Base-by-base conservation (phyloP, 1,140 invertebrate species). In the Nomia melanderi region DNA sequence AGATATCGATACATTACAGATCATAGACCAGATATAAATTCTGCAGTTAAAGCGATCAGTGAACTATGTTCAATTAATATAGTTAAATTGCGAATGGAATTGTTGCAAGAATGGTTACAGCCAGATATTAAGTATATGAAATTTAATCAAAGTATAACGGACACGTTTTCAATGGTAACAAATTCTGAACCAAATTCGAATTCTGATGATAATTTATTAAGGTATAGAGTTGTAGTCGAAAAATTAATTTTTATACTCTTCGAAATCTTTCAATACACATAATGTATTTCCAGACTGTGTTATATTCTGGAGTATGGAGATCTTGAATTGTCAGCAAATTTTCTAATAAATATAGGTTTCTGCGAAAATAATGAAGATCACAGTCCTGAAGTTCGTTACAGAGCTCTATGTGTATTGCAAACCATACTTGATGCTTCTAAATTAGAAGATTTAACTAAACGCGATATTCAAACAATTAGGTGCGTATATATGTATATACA, bases 21-120 rank as follows among this genome's bases (percentile, higher is more conserved):
- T 57, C 59, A 82, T 5, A 82, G 84, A 59, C 89, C 87, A n/a
- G 90, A 92, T 59, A 90, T 93, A n/a, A 93, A 92, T 82, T 79
- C 84, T 31, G 92, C 89, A 0, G 89, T 86, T 7, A 79, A 85
- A 63, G 82, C 71, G 0, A 73, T 93, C 0, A 77, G 86, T 27
- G 66, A 86, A 29, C 33, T 93, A 11, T 90, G 89, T 64, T 81
- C 80, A 8, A 74, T 91, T 6, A 90, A 92, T 47, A 64, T 88
- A 8, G 62, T 87, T 2, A 84, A 88, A 39, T 50, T 92, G 7
- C 82, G 88, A 25, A 77, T 90, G 7, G 84, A 90, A 25, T 84
- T 93, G 47, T 57, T 93, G 23, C 79, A 88, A 17, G 87, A 89
- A 53, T 93, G 92, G 92, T 74, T 93, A 2, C 88, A 89, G 56